Evolutionary conservation across 2,113 vertebrate genomes (phyloP), one percentile per base, ranked within the genome.

Genomic region (Saccopteryx leptura): DNA sequence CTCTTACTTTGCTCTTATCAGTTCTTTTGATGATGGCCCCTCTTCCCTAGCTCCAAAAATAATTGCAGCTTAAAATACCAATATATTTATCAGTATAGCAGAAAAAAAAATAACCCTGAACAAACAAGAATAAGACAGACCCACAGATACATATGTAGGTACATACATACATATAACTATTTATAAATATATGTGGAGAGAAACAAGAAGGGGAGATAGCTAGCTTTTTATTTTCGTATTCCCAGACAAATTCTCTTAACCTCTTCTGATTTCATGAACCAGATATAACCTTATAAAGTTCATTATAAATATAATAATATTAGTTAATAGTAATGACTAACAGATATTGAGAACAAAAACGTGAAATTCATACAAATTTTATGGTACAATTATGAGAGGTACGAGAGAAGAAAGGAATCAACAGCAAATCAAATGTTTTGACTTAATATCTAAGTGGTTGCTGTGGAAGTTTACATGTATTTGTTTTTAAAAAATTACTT

Each of bases 41-140:
- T 75, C 48, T 50, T 92, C 26, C 26, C 66, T 66, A 82, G 31
- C 46, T 94, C 52, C 79, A 48, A 93, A 95, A 93, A 74, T 82
- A 79, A 60, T 9, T 39, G 13, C 46, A 72, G 33, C 17, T 84
- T 19, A 93, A 61, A 94, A 14, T 48, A 50, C 4, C 23, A 76
- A 71, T 6, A 9, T 61, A 52, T 91, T 91, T 72, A 71, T 84
- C 61, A 81, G 33, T 54, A 46, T 26, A 75, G 14, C 3, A 87
- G 69, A 46, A 28, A 58, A 39, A 39, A 48, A 81, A 13, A 24
- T 88, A 65, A 39, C 0, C 9, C 28, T 28, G 11, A 71, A 60
- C 1, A 24, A 58, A 39, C 19, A 68, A n/a, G 54, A 90, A n/a
- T 23, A 2, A 72, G 28, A 66, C n/a, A 90, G 18, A 56, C 52